Evolutionary conservation across 30 jellyfish, hydroid and myxozoan species (phyloP), one percentile per base, ranked within the genome.

Genomic region (Phacellophora camtschatica): DNA sequence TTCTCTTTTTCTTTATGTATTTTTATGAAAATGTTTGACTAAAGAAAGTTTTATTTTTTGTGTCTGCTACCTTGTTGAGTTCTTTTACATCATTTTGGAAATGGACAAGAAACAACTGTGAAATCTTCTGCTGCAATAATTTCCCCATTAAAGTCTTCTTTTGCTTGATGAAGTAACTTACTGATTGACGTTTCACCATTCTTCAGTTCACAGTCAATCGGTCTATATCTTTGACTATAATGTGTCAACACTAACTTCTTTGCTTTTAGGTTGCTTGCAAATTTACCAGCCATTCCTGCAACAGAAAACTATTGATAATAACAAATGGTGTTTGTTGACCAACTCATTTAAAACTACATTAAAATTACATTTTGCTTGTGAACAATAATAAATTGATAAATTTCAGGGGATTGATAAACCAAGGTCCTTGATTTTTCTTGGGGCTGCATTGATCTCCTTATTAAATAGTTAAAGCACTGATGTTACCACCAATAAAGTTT

Each of bases 271-370:
- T 25, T 58, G 8, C 49, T 55, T 22, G 95, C 97, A 88, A 79
- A 88, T 70, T 34, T 48, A 4, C 87, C 97, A 28, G 97, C 97
- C 97, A 88, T 88, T 42, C 95, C 97, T 85, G 73, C 12, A 72
- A 71, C 8, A 59, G 13, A 28, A 61, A n/a, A 23, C 4, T 7
- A 32, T 32, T 19, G 2, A 18, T 11, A 16, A 23, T 7, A 6
- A 29, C 28, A 7, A 8, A 6, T 23, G 19, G 8, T 8, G 9
- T 15, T 11, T 19, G 19, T 7, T 54, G 76, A 12, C n/a, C n/a
- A n/a, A n/a, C n/a, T n/a, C n/a, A n/a, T n/a, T n/a, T n/a, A n/a
- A n/a, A n/a, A n/a, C n/a, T n/a, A n/a, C n/a, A n/a, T n/a, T n/a
- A n/a, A n/a, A n/a, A n/a, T n/a, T n/a, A n/a, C n/a, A n/a, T n/a